A percentile compares a stretch with the other conserved stretches of the same genome.
These are phyloP conservation scores for Corythaixoides concolor DNA, from an alignment of 2,113 vertebrate genomes.

Conservation along the genomic window DNA sequence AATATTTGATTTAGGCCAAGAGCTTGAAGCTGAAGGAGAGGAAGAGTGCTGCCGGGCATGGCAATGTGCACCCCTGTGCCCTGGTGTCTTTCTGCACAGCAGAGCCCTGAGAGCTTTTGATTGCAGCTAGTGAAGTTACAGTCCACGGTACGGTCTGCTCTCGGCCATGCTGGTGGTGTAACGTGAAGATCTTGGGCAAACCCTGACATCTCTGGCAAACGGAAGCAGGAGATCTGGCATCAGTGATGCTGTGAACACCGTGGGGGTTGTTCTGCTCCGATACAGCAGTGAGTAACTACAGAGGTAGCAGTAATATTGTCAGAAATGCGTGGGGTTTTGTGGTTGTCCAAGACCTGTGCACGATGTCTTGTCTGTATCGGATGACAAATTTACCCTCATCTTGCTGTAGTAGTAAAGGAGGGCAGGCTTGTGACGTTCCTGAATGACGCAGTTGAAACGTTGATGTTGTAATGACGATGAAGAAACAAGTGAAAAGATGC, in stretches of 20 bases:
- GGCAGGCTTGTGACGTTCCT: neutral
- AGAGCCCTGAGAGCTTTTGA: neutral
- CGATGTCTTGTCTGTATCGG: too few relatives aligned
- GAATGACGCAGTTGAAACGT: neutral
- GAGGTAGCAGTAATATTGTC: neutral
- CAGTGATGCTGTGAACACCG: neutral
- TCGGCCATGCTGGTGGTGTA: neutral
- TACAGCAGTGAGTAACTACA: neutral
- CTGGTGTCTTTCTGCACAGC: neutral
- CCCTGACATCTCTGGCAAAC: neutral
- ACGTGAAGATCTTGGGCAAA: neutral
- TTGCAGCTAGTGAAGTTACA: neutral
- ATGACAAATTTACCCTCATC: neutral
- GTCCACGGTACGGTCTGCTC: neutral
- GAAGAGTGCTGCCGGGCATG: neutral
- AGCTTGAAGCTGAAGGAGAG: neutral
- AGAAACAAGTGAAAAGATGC: neutral
- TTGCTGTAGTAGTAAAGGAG: neutral
- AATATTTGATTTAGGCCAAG: neutral
- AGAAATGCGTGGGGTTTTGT: neutral
- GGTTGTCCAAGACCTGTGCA: neutral
- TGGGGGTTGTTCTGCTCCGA: rapidly evolving
- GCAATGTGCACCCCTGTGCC: neutral
- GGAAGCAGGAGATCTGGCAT: neutral
- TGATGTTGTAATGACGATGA: neutral